These are phyloP conservation scores for Drosophila oshimai DNA, from an alignment of 1,140 invertebrate genomes.

Conservation along the genomic window DNA sequence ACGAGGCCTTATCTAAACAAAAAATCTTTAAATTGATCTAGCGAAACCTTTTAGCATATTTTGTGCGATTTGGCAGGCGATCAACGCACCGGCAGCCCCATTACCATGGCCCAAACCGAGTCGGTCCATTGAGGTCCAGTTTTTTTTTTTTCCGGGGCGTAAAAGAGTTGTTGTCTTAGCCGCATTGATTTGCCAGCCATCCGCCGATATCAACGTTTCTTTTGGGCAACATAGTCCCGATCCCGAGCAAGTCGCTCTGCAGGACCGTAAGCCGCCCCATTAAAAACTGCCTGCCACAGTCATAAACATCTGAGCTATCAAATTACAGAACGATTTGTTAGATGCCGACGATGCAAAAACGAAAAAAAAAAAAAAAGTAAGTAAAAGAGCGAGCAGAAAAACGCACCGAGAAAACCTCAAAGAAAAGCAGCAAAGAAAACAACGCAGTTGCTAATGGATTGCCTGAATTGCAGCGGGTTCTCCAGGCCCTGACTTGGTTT, in stretches of 20 bases:
- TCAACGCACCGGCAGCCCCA: slow-evolving; percentile 35
- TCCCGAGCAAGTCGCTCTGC: slow-evolving; percentile 5
- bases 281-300: slow-evolving; percentile 75
- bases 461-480: slow-evolving; percentile 28
- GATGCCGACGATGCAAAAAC: slow-evolving; percentile 71
- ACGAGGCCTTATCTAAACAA: slow-evolving; percentile 76
- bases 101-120: slow-evolving; percentile 23
- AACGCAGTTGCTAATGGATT: slow-evolving; percentile 53
- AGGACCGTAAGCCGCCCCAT: slow-evolving; percentile 53
- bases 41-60: slow-evolving; percentile 81
- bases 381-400: slow-evolving; percentile 13
- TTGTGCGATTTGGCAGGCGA: slow-evolving; percentile 78
- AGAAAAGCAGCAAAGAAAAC: slow-evolving; percentile 36
- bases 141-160: slow-evolving; percentile 39
- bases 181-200: slow-evolving; percentile 11
- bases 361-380: slow-evolving; percentile 15
- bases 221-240: slow-evolving; percentile 36
- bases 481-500: slow-evolving; percentile 48
- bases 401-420: slow-evolving; percentile 13
- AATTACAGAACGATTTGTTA: slow-evolving; percentile 82
- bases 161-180: slow-evolving; percentile 42
- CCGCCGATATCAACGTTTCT: slow-evolving; percentile 20
- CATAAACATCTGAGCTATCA: slow-evolving; percentile 81
- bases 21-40: slow-evolving; percentile 81
- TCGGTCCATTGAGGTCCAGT: slow-evolving; percentile 38